These are phyloP conservation scores for Empidonax alnorum DNA, from an alignment of 2,113 vertebrate genomes.

Conservation along the genomic window DNA sequence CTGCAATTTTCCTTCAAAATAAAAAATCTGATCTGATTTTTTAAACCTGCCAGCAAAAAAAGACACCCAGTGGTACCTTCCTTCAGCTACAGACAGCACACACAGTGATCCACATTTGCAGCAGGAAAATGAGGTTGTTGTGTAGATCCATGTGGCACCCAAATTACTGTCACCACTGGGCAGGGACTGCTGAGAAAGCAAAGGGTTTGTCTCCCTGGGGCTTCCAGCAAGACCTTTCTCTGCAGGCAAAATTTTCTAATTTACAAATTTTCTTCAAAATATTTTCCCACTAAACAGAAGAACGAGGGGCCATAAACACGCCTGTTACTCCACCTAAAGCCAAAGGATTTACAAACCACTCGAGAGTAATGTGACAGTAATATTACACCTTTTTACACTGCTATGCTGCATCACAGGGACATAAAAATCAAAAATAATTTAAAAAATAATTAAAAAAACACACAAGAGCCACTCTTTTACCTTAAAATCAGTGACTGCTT, in stretches of 20 bases:
- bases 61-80: background rate
- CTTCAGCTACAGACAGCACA: background rate
- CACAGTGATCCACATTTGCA: background rate
- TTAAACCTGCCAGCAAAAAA: background rate
- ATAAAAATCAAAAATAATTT: background rate
- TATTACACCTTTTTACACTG: background rate
- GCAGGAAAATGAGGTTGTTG: background rate
- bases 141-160: background rate
- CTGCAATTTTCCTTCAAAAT: background rate
- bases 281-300: background rate
- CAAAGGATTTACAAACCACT: background rate
- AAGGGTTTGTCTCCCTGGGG: background rate
- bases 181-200: background rate
- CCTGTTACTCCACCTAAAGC: background rate
- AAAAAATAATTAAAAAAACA: background rate
- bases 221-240: background rate
- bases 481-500: background rate
- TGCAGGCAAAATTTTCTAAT: background rate
- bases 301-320: background rate
- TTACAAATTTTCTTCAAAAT: background rate
- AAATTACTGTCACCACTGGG: accelerated
- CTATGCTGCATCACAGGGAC: background rate
- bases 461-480: background rate
- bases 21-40: background rate
- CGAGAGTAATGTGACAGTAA: background rate